Evolutionary conservation across 2,113 vertebrate genomes (phyloP), one percentile per base, ranked within the genome.

Genomic region (Gobio gobio): DNA sequence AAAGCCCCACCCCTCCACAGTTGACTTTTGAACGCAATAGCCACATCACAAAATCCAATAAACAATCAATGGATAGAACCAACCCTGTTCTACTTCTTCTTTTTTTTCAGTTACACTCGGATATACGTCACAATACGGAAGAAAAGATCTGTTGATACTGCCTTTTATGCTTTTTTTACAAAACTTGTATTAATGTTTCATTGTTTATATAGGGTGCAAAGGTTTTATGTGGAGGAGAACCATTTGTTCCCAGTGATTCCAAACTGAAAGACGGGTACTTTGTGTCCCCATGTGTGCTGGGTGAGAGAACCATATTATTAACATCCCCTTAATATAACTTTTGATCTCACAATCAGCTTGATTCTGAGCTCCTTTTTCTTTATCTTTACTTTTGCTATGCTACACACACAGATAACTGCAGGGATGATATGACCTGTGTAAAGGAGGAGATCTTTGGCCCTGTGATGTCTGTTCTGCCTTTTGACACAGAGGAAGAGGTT

Each of bases 371-470:
- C 43, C 8, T 3, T 10, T 66, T 64, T 58, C n/a, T 59, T 59
- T 77, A 6, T 22, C 16, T 13, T 4, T 51, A 10, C 12, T 63
- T 83, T 85, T 47, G 10, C 78, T 33, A 13, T 0, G 0, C 7
- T 26, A 4, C 66, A 33, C 43, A 59, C 82, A 45, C 91, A 99
- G 98, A 96, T 68, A 93, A 97, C 91, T 99, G 98, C 93, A 96
- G 83, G 0, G 98, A 99, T 26, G 94, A 96, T 80, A 99, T 99
- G 98, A 97, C 95, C 0, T 99, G 97, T 75, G 97, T 99, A 86
- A 97, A 95, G 88, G 97, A 99, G 89, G 98, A 99, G 93, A 99
- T 99, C 84, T 99, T 99, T 18, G 98, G 98, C 2, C 98, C 98
- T 0, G 98, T 99, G 29, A 99, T 99, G 98, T 97, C 97, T 0